Evolutionary conservation across 2,113 vertebrate genomes (phyloP).

Genomic region (Paradoxurus hermaphroditus): DNA sequence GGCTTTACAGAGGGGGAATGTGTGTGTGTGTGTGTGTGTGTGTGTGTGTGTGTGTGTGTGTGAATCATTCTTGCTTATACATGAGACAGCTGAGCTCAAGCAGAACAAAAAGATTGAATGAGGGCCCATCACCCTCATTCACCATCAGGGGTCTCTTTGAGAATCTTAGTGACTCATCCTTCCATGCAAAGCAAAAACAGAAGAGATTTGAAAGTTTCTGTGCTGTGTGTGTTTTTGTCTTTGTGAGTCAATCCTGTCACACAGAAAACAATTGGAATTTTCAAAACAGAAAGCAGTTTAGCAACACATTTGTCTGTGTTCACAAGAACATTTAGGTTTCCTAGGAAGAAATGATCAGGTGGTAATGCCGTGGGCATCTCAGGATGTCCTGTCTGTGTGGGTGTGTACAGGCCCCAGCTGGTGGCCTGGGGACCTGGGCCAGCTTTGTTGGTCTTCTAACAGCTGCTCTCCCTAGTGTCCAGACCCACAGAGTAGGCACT

Average conservation of each 20-base stretch:
- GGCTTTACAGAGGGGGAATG: neutral
- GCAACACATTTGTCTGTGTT: neutral
- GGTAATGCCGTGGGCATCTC: rapidly evolving
- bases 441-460: neutral
- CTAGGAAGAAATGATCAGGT: neutral
- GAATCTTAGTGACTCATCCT: neutral
- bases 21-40: neutral
- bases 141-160: neutral
- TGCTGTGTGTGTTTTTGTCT: neutral
- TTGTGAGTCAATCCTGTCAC: neutral
- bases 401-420: neutral
- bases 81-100: neutral
- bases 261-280: neutral
- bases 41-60: neutral
- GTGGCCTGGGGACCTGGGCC: neutral
- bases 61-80: neutral
- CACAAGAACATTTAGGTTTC: neutral
- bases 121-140: neutral
- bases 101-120: neutral
- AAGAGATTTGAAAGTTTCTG: neutral
- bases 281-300: neutral
- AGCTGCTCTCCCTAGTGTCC: neutral
- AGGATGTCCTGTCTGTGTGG: neutral
- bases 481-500: too few species aligned
- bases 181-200: neutral